These are phyloP conservation scores for Palloptera scutellata DNA, from an alignment of 2,888 invertebrate species.

Conservation along the genomic window DNA sequence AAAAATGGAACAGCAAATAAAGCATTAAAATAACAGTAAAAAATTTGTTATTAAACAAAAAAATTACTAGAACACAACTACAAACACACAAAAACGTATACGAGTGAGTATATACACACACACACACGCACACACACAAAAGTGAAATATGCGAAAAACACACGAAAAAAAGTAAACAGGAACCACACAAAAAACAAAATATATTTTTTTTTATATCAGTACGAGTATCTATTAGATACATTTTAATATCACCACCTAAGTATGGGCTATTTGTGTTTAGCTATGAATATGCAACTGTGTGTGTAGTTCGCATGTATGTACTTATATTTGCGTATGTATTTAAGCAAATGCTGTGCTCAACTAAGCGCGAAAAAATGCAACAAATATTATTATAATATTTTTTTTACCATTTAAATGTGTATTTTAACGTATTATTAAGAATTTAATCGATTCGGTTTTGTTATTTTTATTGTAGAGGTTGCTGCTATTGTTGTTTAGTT, in stretches of 20 bases:
- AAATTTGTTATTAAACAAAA: slow-evolving; percentile 21
- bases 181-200: too few relatives aligned
- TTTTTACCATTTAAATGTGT: slow-evolving; percentile 13
- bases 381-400: slow-evolving; percentile 31
- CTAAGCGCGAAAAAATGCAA: slow-evolving; percentile 40
- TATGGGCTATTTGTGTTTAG: not conserved
- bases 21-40: slow-evolving; percentile 15
- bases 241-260: too few relatives aligned
- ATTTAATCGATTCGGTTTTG: slow-evolving; percentile 43
- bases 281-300: not conserved
- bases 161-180: not conserved
- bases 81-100: slow-evolving; percentile 2
- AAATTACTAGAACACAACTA: slow-evolving; percentile 19
- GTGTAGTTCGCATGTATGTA: not conserved
- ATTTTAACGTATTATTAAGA: slow-evolving; percentile 43
- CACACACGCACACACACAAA: not conserved
- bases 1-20: slow-evolving; percentile 5
- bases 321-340: not conserved
- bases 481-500: slow-evolving; percentile 24
- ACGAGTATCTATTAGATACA: too few relatives aligned
- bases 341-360: slow-evolving; percentile 35
- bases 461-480: slow-evolving; percentile 28
- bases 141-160: not conserved
- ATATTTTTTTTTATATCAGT: too few relatives aligned
- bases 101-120: too few relatives aligned